phyloP scores from a whole-genome alignment of 2,888 invertebrate species.

The Stegana nigrithorax region DNA sequence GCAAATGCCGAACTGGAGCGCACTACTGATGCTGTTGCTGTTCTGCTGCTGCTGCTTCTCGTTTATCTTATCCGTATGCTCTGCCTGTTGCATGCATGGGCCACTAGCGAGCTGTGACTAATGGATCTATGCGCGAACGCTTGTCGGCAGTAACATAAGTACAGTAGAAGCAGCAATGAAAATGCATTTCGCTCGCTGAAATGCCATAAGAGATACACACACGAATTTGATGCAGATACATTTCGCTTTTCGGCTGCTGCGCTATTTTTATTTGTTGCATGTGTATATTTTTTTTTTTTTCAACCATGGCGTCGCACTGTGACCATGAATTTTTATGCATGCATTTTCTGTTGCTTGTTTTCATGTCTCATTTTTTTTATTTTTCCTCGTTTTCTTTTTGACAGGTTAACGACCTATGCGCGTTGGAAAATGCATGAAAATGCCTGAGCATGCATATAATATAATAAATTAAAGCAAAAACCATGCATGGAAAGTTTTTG shows the following conservation, averaged over 20 bases:
- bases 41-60: too few species aligned
- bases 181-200: neutral
- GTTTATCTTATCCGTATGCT: too few species aligned
- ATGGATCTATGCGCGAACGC: too few species aligned
- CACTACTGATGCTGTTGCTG: too few species aligned
- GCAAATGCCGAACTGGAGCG: neutral
- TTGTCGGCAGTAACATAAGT: too few species aligned
- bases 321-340: slow-evolving; percentile 33
- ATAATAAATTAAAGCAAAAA: neutral
- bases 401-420: slow-evolving; percentile 17
- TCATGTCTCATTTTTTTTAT: neutral
- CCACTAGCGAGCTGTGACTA: too few species aligned
- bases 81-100: too few species aligned
- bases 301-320: slow-evolving; percentile 17
- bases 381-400: neutral
- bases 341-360: slow-evolving; percentile 6
- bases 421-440: neutral
- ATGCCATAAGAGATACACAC: neutral
- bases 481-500: neutral
- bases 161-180: neutral
- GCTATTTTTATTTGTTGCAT: neutral
- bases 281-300: neutral
- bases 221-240: neutral
- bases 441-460: slow-evolving; percentile 39
- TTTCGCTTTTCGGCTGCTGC: neutral